Evolutionary conservation across 1,140 invertebrate genomes (phyloP), one percentile per base, ranked within the genome.

Genomic region (Fragariocoptes setiger): DNA sequence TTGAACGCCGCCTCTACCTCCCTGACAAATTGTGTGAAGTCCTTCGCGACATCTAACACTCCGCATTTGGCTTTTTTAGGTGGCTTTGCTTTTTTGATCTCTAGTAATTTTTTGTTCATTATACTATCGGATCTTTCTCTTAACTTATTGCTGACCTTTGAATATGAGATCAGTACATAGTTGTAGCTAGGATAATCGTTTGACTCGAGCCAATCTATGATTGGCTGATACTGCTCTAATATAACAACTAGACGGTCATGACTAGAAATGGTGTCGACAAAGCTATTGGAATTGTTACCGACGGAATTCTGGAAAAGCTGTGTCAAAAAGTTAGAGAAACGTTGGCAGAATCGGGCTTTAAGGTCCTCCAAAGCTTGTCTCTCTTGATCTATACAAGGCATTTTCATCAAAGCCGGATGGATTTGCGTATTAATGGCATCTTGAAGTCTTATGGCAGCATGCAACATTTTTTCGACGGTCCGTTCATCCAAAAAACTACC

Each of bases 51-150:
- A 8, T 74, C 69, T 42, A 94, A 62, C 48, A 92, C 76, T 39
- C 82, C 83, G 61, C 83, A 82, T 60, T 85, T 83, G 19, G 70
- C 65, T 56, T 69, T 74, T 65, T 72, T 65, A 14, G 60, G 56
- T 8, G 62, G 51, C 49, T 60, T 62, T 37, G 72, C 70, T 39
- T 85, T 78, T 49, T 73, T 64, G 46, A 92, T 74, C 1, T 72
- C 72, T 46, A 71, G 69, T 35, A 82, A 66, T 50, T 88, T 77
- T 16, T 69, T 65, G 52, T 77, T 69, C 70, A 95, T 83, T 49
- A 82, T 79, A 48, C 73, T 71, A 58, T 95, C 88, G 54, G 92
- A 83, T 48, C 74, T 77, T 35, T 86, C 62, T 61, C 94, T 94
- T n/a, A 85, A 76, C 57, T 82, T 75, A n/a, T 8, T 31, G 25